These are phyloP conservation scores for Phodopus roborovskii DNA, from an alignment of 2,113 vertebrate genomes.

Conservation along the genomic window DNA sequence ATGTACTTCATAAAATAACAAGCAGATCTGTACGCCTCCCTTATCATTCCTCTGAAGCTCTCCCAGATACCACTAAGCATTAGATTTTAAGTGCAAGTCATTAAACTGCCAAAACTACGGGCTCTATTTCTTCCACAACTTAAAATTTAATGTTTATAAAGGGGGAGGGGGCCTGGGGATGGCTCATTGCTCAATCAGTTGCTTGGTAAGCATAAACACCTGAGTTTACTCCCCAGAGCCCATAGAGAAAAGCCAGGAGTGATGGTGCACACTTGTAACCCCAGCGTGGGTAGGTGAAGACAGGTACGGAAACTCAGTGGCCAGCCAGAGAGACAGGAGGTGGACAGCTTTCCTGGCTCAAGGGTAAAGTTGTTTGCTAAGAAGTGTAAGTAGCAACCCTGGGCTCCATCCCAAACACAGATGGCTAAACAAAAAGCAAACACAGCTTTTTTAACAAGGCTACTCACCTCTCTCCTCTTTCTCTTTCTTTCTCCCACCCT, in stretches of 20 bases:
- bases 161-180: too few species aligned
- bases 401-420: neutral
- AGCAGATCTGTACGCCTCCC: neutral
- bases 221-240: too few species aligned
- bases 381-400: neutral
- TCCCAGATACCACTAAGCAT: neutral
- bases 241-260: neutral
- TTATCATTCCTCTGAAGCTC: neutral
- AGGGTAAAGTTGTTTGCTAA: neutral
- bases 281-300: neutral
- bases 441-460: neutral
- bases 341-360: neutral
- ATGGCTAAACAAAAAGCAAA: neutral
- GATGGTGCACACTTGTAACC: neutral
- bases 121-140: neutral
- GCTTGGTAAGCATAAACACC: too few species aligned
- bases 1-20: neutral
- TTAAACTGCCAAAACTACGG: neutral
- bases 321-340: neutral
- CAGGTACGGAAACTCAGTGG: neutral
- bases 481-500: neutral
- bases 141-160: neutral
- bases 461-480: neutral
- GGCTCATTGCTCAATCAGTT: too few species aligned
- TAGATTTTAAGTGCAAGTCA: neutral